A percentile compares a stretch with the other conserved stretches of the same genome.
phyloP scores from a whole-genome alignment of 1,140 invertebrate genomes.

The Dendroctonus valens region DNA sequence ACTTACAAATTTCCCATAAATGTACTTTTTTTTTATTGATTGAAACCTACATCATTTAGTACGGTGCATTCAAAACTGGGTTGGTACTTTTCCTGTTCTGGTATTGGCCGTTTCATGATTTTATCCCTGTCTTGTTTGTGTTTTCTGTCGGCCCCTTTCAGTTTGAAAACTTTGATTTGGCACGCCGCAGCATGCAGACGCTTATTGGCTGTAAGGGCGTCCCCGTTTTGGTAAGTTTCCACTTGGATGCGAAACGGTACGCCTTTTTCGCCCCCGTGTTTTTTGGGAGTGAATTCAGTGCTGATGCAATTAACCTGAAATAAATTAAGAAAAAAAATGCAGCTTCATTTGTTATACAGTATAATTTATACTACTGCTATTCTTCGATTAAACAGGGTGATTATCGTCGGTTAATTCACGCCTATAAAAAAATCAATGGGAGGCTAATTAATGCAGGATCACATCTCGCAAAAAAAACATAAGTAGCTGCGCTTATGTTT shows the following conservation, averaged over 20 bases:
- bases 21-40: background rate
- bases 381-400: too few relatives aligned
- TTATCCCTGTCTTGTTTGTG: slow-evolving; percentile 97
- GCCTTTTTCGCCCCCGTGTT: slow-evolving; percentile 97
- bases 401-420: too few relatives aligned
- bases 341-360: background rate
- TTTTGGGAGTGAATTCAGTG: slow-evolving; percentile 96
- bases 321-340: slow-evolving; percentile 12
- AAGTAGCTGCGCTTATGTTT: too few relatives aligned
- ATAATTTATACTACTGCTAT: too few relatives aligned
- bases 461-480: too few relatives aligned
- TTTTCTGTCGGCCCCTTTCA: slow-evolving; percentile 95
- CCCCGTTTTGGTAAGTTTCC: slow-evolving; percentile 71
- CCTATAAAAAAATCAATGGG: too few relatives aligned
- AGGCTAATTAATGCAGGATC: too few relatives aligned
- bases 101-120: slow-evolving; percentile 79
- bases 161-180: slow-evolving; percentile 90
- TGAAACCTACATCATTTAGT: slow-evolving; percentile 72
- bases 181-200: slow-evolving; percentile 89
- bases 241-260: slow-evolving; percentile 95
- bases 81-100: slow-evolving; percentile 92
- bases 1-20: background rate
- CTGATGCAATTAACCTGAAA: slow-evolving; percentile 91
- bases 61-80: slow-evolving; percentile 95
- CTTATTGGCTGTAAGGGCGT: slow-evolving; percentile 48